phyloP scores from a whole-genome alignment of 2,113 vertebrate genomes.

The Mola mola region DNA sequence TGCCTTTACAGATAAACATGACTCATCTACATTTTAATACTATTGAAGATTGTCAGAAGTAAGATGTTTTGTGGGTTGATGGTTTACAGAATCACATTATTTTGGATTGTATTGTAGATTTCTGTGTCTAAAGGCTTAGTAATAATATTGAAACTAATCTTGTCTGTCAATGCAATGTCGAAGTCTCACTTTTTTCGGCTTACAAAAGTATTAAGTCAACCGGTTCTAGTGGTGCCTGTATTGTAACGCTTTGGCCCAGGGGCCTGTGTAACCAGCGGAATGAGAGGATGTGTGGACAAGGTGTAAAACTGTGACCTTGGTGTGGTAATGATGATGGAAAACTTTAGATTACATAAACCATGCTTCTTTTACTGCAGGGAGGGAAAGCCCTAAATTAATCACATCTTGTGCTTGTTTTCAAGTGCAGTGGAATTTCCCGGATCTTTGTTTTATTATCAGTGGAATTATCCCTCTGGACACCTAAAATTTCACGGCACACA shows the following conservation, averaged over 20 bases:
- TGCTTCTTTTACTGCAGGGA: constrained; percentile 30
- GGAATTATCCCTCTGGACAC: too few relatives aligned
- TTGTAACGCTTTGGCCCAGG: constrained; percentile 3
- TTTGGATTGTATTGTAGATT: constrained; percentile 19
- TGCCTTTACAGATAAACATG: too few relatives aligned
- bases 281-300: constrained; percentile 33
- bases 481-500: too few relatives aligned
- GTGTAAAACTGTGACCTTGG: constrained; percentile 45
- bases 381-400: constrained; percentile 14
- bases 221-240: background rate
- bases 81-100: constrained; percentile 25
- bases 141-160: constrained; percentile 5
- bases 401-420: too few relatives aligned
- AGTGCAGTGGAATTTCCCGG: too few relatives aligned
- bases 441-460: too few relatives aligned
- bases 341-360: constrained; percentile 57
- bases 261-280: constrained; percentile 35
- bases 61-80: constrained; percentile 21
- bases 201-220: background rate
- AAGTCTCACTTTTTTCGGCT: background rate
- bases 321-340: constrained; percentile 46
- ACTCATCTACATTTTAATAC: too few relatives aligned
- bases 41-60: background rate
- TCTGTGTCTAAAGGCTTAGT: constrained; percentile 9
- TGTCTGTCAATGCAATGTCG: background rate